Percentiles rank a stretch among this genome's conserved stretches.
phyloP scores from a whole-genome alignment of 2,888 invertebrate genomes.

The Spisula subtruncata region DNA sequence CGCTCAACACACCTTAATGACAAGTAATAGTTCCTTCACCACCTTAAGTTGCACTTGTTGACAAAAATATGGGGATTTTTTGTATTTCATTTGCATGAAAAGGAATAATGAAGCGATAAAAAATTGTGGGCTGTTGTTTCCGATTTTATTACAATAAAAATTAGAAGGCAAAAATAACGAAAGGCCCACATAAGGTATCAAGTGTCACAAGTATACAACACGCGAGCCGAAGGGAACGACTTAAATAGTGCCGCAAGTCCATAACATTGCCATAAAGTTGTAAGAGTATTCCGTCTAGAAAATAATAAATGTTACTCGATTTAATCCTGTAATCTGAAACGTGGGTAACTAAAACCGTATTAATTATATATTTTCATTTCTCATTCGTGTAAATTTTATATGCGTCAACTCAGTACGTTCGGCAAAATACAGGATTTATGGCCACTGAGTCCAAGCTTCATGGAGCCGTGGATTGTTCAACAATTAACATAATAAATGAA shows the following conservation, averaged over 20 bases:
- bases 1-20: conserved; percentile 1
- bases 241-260: conserved; percentile 30
- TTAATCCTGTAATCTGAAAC: conserved; percentile 44
- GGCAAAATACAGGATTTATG: conserved; percentile 38
- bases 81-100: conserved; percentile 26
- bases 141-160: conserved; percentile 17
- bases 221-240: conserved; percentile 32
- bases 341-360: conserved; percentile 42
- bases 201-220: conserved; percentile 5
- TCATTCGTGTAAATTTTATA: conserved; percentile 39
- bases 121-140: neutral
- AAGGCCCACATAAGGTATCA: conserved; percentile 40
- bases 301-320: conserved; percentile 55
- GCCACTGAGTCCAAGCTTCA: conserved; percentile 12
- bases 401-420: conserved; percentile 26
- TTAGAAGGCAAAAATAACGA: conserved; percentile 15
- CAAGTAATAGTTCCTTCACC: neutral
- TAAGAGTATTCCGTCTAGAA: conserved; percentile 54
- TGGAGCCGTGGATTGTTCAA: conserved; percentile 42
- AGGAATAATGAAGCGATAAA: neutral
- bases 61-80: neutral
- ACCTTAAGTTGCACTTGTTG: conserved; percentile 7
- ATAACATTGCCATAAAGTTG: conserved; percentile 51
- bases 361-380: conserved; percentile 53
- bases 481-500: conserved; percentile 65